These are phyloP conservation scores for Gymnosoma rotundatum DNA, from an alignment of 2,888 invertebrate species.

Conservation along the genomic window DNA sequence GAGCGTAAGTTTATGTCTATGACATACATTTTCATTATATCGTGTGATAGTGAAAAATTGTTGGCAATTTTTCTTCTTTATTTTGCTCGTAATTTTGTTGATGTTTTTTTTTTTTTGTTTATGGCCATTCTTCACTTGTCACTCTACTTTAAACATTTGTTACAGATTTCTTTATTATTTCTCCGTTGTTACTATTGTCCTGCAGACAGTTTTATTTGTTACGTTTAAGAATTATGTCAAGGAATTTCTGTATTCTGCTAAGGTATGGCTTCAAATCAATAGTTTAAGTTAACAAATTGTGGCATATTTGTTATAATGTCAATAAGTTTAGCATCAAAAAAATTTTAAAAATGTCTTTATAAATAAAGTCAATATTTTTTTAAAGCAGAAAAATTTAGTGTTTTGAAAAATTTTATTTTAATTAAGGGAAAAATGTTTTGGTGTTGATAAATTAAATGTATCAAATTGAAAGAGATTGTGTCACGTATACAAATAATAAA, in stretches of 20 bases:
- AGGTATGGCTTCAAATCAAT: conserved; percentile 48
- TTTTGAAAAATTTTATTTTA: no score
- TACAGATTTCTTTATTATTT: background rate
- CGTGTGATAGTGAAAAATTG: conserved; percentile 61
- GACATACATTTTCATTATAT: conserved; percentile 60
- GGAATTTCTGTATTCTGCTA: conserved; percentile 25
- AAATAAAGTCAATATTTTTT: no score
- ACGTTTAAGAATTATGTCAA: conserved; percentile 23
- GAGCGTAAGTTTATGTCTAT: conserved; percentile 48
- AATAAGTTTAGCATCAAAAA: no score
- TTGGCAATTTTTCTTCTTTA: conserved; percentile 61
- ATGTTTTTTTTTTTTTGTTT: conserved; percentile 1
- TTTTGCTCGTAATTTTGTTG: conserved; percentile 22
- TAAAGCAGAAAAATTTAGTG: no score
- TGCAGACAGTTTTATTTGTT: conserved; percentile 54
- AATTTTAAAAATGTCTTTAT: no score
- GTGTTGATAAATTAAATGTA: no score
- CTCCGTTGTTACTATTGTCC: conserved; percentile 53
- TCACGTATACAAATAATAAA: no score
- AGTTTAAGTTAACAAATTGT: conserved; percentile 56
- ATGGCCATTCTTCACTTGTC: conserved; percentile 15
- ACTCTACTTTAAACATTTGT: conserved; percentile 11
- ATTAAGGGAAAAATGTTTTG: no score
- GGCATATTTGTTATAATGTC: conserved; percentile 13
- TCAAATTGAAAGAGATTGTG: no score